Evolutionary conservation across 2,113 vertebrate genomes (phyloP).

Genomic region (Lepus timidus): DNA sequence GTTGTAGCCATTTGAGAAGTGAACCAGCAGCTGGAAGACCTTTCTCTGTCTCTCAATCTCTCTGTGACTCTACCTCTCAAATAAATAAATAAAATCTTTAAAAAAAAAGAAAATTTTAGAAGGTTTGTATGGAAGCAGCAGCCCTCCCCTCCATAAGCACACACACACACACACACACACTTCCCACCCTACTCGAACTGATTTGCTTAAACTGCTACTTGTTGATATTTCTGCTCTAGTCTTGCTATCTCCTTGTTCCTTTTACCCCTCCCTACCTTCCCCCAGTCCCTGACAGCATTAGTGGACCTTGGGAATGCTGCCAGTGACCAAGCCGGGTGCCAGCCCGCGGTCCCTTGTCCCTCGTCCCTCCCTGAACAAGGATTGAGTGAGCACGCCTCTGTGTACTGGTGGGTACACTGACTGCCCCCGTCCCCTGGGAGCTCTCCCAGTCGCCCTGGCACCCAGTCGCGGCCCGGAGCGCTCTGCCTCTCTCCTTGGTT

Average conservation of each 20-base stretch:
- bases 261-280: background rate
- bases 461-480: background rate
- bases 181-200: background rate
- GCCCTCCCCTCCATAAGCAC: too few species aligned
- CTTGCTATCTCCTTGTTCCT: background rate
- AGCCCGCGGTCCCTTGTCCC: background rate
- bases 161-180: too few species aligned
- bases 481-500: background rate
- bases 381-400: background rate
- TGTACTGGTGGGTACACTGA: background rate
- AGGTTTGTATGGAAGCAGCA: background rate
- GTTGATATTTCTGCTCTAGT: background rate
- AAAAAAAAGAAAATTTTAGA: background rate
- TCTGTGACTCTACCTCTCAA: too few species aligned
- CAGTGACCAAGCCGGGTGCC: background rate
- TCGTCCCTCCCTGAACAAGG: slow-evolving; percentile 12
- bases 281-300: background rate
- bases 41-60: too few species aligned
- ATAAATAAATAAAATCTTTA: too few species aligned
- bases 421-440: background rate
- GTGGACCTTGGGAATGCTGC: background rate
- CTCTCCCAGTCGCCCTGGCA: background rate
- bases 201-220: slow-evolving; percentile 38
- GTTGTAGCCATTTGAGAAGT: too few species aligned
- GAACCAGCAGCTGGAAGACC: too few species aligned